These are phyloP conservation scores for Muricea muricata DNA, from an alignment of 92 coral and sea anemone species.

Conservation along the genomic window DNA sequence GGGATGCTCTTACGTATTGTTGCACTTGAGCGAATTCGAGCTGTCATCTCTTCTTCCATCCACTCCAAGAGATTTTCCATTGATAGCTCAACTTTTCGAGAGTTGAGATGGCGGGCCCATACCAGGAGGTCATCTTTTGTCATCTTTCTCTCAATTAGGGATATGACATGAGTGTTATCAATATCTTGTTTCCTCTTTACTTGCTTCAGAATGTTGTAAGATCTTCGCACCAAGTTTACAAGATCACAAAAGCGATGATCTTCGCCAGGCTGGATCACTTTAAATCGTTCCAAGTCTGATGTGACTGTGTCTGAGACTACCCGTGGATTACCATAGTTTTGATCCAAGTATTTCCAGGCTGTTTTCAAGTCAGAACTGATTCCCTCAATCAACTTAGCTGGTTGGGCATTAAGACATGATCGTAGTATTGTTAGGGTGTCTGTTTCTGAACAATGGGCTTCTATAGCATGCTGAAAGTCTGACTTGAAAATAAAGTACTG, in stretches of 20 bases:
- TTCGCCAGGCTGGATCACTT: constrained; percentile 29
- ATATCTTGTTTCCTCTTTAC: constrained; percentile 49
- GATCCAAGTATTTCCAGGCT: constrained; percentile 42
- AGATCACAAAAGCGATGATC: constrained; percentile 62
- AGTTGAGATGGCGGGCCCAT: constrained; percentile 61
- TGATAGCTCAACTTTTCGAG: constrained; percentile 56
- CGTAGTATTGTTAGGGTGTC: constrained; percentile 63
- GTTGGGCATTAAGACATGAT: constrained; percentile 58
- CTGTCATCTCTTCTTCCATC: constrained; percentile 64
- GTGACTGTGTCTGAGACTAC: constrained; percentile 65
- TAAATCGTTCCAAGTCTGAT: constrained; percentile 56
- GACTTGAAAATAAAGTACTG: constrained; percentile 53
- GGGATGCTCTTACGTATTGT: constrained; percentile 43
- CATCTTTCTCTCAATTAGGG: constrained; percentile 36
- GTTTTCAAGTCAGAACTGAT: constrained; percentile 56
- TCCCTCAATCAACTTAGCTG: constrained; percentile 53
- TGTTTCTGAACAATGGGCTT: constrained; percentile 20
- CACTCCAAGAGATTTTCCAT: constrained; percentile 56
- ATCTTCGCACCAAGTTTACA: constrained; percentile 48
- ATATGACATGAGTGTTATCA: constrained; percentile 46
- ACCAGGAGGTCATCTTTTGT: constrained; percentile 55
- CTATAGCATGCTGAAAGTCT: constrained; percentile 66
- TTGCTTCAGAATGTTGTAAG: constrained; percentile 61
- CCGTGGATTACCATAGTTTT: constrained; percentile 51
- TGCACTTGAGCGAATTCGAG: constrained; percentile 60